phyloP scores from a whole-genome alignment of 2,797 vertebrate species.

The Knipowitschia caucasica region DNA sequence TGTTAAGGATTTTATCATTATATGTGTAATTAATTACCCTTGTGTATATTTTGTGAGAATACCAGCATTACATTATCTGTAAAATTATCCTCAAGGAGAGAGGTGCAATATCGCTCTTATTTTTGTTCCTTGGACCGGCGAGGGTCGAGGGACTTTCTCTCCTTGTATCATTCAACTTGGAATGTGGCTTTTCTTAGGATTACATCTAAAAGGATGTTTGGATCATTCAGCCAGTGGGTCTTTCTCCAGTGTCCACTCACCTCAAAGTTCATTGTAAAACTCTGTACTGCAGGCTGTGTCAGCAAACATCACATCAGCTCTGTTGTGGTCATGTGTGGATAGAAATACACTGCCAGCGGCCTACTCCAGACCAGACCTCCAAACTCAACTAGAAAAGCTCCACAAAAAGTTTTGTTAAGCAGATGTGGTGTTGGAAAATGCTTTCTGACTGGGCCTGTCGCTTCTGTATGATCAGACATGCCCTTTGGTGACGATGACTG shows the following conservation, averaged over 20 bases:
- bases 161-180: too few species aligned
- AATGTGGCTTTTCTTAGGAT: too few species aligned
- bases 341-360: neutral
- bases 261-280: neutral
- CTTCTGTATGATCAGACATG: slow-evolving; percentile 31
- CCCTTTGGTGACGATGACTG: slow-evolving; percentile 26
- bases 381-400: slow-evolving; percentile 1
- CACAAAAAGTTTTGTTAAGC: slow-evolving; percentile 1
- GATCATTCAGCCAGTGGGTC: neutral
- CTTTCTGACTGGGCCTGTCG: slow-evolving; percentile 6
- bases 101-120: too few species aligned
- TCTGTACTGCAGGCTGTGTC: slow-evolving; percentile 1
- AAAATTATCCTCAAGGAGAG: too few species aligned
- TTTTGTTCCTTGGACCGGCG: too few species aligned
- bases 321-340: neutral
- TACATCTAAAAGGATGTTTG: too few species aligned
- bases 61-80: too few species aligned
- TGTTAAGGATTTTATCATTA: too few species aligned
- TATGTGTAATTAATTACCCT: too few species aligned
- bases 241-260: neutral
- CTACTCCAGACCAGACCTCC: neutral
- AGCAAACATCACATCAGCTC: slow-evolving; percentile 2
- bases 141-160: too few species aligned
- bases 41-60: too few species aligned
- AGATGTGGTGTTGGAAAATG: slow-evolving; percentile 6